Conservation (phyloP, 2,888 invertebrate species). For the Melinaea marsaeus region DNA sequence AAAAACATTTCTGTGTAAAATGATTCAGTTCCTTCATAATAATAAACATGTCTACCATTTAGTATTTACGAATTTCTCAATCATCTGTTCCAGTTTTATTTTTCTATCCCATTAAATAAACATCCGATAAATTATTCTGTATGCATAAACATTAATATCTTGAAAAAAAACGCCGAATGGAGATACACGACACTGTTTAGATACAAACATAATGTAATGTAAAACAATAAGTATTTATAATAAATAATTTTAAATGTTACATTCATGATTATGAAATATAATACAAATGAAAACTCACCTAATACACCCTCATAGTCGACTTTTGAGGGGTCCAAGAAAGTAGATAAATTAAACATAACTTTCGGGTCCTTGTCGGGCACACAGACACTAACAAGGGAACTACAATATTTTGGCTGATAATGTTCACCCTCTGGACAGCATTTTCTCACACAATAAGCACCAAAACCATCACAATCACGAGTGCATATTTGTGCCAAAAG, state of each 20-base stretch:
- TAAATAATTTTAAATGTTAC: neutral
- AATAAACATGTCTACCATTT: conserved; percentile 5
- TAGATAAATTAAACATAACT: conserved; percentile 50
- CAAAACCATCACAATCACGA: conserved; percentile 48
- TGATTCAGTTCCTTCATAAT: neutral
- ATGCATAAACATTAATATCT: neutral
- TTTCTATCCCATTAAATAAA: neutral
- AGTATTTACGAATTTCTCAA: conserved; percentile 1
- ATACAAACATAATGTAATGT: no score
- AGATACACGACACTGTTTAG: neutral
- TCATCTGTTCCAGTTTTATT: neutral
- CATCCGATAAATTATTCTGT: neutral
- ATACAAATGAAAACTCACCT: conserved; percentile 43
- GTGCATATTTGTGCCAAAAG: conserved; percentile 62
- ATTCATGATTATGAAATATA: neutral
- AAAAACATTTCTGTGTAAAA: neutral
- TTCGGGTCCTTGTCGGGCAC: conserved; percentile 48
- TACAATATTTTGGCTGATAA: conserved; percentile 53
- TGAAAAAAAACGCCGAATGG: neutral
- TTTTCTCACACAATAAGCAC: conserved; percentile 68
- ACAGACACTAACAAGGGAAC: conserved; percentile 53
- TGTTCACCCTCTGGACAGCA: conserved; percentile 77
- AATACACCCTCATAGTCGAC: conserved; percentile 38
- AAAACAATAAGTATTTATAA: no score
- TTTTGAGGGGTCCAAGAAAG: conserved; percentile 52